phyloP scores from a whole-genome alignment of 2,888 invertebrate genomes.

The Plebejus argus region DNA sequence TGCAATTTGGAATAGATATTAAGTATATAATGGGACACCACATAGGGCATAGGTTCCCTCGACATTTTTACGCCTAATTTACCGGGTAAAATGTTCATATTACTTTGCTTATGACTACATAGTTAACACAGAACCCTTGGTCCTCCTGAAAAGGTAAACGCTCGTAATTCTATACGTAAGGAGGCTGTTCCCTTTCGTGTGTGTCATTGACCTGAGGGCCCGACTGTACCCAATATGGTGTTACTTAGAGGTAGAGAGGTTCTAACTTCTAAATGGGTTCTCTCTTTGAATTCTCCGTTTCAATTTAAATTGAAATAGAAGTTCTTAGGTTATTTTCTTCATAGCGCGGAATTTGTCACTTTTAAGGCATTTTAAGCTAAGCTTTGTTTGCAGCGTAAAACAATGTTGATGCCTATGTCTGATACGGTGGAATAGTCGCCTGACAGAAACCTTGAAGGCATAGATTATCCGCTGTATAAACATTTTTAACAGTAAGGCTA shows the following conservation, averaged over 20 bases:
- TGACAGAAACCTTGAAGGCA: too few species aligned
- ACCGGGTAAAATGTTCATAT: background rate
- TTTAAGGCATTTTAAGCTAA: too few species aligned
- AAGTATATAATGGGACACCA: too few species aligned
- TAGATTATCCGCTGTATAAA: too few species aligned
- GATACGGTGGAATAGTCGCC: too few species aligned
- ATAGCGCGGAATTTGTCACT: too few species aligned
- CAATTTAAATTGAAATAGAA: background rate
- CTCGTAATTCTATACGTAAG: background rate
- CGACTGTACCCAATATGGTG: background rate
- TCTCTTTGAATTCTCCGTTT: background rate
- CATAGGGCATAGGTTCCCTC: background rate
- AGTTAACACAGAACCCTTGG: background rate
- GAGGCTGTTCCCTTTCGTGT: background rate
- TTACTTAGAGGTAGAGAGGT: background rate
- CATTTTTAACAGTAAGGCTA: too few species aligned
- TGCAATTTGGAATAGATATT: too few species aligned
- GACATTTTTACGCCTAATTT: background rate
- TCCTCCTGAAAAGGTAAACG: background rate
- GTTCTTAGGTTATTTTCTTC: too few species aligned
- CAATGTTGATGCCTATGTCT: too few species aligned
- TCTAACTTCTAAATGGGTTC: background rate
- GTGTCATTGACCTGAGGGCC: slow-evolving; percentile 1
- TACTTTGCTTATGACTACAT: background rate
- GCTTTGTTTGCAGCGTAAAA: too few species aligned